Percentiles rank a stretch among this genome's conserved stretches.
Evolutionary conservation across 2,888 invertebrate species (phyloP).

Genomic region (Conops quadrifasciatus): DNA sequence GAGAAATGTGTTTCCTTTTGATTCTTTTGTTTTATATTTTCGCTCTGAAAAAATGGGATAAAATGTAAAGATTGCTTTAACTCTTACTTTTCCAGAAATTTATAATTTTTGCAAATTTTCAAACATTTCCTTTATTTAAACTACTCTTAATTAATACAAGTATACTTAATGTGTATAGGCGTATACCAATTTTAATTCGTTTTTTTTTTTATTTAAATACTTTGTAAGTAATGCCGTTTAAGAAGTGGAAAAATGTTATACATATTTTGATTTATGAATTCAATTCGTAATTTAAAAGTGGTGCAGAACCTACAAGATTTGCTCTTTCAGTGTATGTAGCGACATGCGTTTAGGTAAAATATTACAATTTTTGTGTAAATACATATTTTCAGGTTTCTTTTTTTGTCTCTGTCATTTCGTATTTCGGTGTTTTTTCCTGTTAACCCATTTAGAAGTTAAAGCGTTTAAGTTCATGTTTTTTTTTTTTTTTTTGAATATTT

Average conservation of each 20-base stretch:
- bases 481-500: too few relatives aligned
- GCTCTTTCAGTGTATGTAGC: too few relatives aligned
- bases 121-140: background rate
- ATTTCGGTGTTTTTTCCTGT: too few relatives aligned
- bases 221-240: background rate
- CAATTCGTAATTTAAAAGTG: background rate
- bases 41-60: background rate
- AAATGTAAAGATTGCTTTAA: background rate
- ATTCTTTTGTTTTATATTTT: background rate
- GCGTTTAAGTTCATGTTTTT: too few relatives aligned
- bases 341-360: too few relatives aligned
- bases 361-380: too few relatives aligned
- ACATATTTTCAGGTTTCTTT: too few relatives aligned
- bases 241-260: background rate
- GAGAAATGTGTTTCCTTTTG: conserved; percentile 2
- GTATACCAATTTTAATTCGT: background rate
- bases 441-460: too few relatives aligned
- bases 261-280: background rate
- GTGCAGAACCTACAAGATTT: background rate
- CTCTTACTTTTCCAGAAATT: background rate
- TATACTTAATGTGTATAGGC: too few relatives aligned
- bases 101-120: background rate
- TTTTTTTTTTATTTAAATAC: background rate
- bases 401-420: too few relatives aligned
- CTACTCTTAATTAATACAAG: background rate